Evolutionary conservation across 2,113 vertebrate genomes (phyloP), one percentile per base, ranked within the genome.

Genomic region (Oncorhynchus nerka): DNA sequence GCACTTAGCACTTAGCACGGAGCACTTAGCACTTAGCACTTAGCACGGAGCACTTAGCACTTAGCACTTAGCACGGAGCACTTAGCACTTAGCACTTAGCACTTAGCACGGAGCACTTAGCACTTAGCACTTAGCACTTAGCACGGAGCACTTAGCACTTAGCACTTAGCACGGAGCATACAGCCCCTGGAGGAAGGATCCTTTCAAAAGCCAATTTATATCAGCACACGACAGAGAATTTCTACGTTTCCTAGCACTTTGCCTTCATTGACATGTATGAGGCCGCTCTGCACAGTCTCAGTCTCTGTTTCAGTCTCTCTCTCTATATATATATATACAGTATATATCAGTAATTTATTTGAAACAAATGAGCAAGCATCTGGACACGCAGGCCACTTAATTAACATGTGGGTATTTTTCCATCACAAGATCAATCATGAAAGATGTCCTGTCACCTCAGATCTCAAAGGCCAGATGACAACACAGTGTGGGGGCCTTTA

Each of bases 361-460:
- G 78, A 11, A 11, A 95, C 92, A 94, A 95, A 93, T 93, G 95
- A 94, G 94, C 91, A 94, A 93, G 95, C 95, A 96, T 95, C 95
- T 96, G 95, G 95, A 94, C 89, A 91, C 93, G 92, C 89, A 83
- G 86, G 92, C 86, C 91, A 93, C 32, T 94, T 94, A 95, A 96
- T 96, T 96, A 94, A 94, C 94, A 93, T 83, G 88, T 93, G 91
- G 92, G 89, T 87, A 74, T 94, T 95, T 93, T 92, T 93, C 93
- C 93, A 95, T 86, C 91, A 90, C 93, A 90, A 91, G 91, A 92
- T 92, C 95, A 96, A 95, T 95, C 86, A 92, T 97, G 96, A 97
- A 96, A 95, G 96, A 96, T 95, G 93, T 89, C 94, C 93, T 95
- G 94, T 95, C 94, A 81, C 80, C 78, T 71, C n/a, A 80, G 89